Evolutionary conservation across 1,140 invertebrate species (phyloP).

Genomic region (Drosophila triauraria): DNA sequence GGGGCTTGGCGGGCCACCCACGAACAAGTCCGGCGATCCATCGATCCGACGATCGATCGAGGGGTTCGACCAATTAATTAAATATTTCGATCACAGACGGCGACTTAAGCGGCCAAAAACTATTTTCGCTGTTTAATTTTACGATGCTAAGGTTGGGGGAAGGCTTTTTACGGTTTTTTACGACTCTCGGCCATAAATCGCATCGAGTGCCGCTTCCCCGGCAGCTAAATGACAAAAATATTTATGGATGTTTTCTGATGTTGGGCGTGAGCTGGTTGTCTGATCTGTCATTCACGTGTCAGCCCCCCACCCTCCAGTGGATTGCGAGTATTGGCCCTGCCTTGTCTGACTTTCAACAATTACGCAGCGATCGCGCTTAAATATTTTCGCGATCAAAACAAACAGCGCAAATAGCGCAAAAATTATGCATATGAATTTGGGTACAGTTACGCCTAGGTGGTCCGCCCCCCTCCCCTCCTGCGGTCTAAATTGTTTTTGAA

Average conservation of each 20-base stretch:
- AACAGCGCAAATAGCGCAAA: constrained; percentile 56
- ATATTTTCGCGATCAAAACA: constrained; percentile 68
- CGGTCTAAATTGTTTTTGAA: constrained; percentile 27
- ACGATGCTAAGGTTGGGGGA: constrained; percentile 44
- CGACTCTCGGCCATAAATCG: constrained; percentile 74
- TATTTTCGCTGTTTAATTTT: constrained; percentile 77
- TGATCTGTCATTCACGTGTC: constrained; percentile 65
- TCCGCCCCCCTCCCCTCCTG: background rate
- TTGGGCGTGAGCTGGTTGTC: constrained; percentile 68
- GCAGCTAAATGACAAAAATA: constrained; percentile 75
- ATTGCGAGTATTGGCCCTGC: constrained; percentile 12
- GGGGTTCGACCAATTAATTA: constrained; percentile 69
- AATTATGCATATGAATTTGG: constrained; percentile 71
- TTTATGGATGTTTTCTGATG: constrained; percentile 76
- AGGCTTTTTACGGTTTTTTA: constrained; percentile 73
- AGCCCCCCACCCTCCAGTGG: constrained; percentile 5
- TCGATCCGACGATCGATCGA: constrained; percentile 33
- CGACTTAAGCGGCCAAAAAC: constrained; percentile 67
- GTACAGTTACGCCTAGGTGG: constrained; percentile 63
- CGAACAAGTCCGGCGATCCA: constrained; percentile 35
- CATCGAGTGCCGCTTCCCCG: constrained; percentile 28
- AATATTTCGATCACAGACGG: constrained; percentile 68
- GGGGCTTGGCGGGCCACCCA: constrained; percentile 64
- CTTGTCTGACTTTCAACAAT: constrained; percentile 50
- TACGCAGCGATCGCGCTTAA: constrained; percentile 59